Conservation (phyloP, 2,113 vertebrate species). For the Thryonomys swinderianus region DNA sequence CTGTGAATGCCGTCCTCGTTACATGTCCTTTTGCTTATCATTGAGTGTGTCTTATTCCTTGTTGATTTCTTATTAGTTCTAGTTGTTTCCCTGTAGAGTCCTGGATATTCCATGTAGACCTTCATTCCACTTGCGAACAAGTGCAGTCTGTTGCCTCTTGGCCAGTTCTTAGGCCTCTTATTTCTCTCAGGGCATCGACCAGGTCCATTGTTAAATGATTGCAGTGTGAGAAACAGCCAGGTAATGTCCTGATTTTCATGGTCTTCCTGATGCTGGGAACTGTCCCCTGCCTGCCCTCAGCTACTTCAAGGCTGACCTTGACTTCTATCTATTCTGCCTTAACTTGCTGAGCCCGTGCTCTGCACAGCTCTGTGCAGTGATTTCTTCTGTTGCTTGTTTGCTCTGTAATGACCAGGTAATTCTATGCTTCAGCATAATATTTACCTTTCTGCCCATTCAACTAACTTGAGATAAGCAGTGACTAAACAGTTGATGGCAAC, state of each 20-base stretch:
- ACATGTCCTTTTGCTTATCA: not conserved
- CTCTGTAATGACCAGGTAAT: not conserved
- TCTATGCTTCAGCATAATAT: not conserved
- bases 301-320: not conserved
- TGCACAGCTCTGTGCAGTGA: too few relatives aligned
- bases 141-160: not conserved
- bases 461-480: not conserved
- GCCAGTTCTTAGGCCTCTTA: not conserved
- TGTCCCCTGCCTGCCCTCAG: fast-evolving
- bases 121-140: not conserved
- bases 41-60: not conserved
- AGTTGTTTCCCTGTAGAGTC: not conserved
- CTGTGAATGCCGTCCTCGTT: too few relatives aligned
- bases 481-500: not conserved
- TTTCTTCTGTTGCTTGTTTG: not conserved
- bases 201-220: fast-evolving
- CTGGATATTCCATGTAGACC: not conserved
- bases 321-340: not conserved
- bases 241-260: fast-evolving
- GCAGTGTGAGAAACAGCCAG: too few relatives aligned
- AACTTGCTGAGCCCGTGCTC: not conserved
- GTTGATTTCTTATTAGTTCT: not conserved
- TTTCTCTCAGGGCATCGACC: not conserved
- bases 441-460: not conserved
- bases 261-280: not conserved